A percentile compares a stretch with the other conserved stretches of the same genome.
phyloP scores from a whole-genome alignment of 2,888 invertebrate genomes.

The Eristalis intricaria region DNA sequence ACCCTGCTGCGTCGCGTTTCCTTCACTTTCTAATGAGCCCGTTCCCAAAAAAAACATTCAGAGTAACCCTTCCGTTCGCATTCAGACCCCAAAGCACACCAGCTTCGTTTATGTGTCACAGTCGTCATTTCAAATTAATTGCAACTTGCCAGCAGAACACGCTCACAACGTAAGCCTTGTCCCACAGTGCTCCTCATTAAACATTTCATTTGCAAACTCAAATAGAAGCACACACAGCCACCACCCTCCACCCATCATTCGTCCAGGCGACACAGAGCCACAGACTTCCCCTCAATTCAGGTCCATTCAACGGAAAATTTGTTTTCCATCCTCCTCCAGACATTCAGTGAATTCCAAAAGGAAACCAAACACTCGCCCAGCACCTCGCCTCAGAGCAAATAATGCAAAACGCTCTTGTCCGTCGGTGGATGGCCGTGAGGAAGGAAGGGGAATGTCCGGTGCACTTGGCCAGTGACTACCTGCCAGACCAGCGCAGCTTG shows the following conservation, averaged over 20 bases:
- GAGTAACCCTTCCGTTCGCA: background rate
- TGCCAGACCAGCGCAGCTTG: constrained; percentile 56
- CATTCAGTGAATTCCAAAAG: constrained; percentile 22
- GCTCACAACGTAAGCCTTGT: background rate
- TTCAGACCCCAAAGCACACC: no score
- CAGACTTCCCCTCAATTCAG: constrained; percentile 36
- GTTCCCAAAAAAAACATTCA: background rate
- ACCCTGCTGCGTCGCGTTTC: background rate
- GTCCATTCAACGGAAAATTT: constrained; percentile 57
- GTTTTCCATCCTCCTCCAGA: constrained; percentile 48
- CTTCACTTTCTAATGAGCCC: no score
- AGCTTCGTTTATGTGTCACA: background rate
- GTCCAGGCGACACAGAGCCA: no score
- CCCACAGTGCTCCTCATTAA: constrained; percentile 59
- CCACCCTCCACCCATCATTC: constrained; percentile 7
- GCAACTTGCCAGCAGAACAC: background rate
- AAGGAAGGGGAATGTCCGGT: constrained; percentile 53
- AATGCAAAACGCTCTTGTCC: constrained; percentile 6
- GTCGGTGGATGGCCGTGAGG: background rate
- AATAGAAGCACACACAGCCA: constrained; percentile 18
- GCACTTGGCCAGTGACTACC: constrained; percentile 57
- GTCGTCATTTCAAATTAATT: background rate
- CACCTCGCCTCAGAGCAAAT: constrained; percentile 55
- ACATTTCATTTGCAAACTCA: constrained; percentile 46
- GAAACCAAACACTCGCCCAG: constrained; percentile 62